phyloP scores from a whole-genome alignment of 2,888 invertebrate species.

The Ectemnius cavifrons region DNA sequence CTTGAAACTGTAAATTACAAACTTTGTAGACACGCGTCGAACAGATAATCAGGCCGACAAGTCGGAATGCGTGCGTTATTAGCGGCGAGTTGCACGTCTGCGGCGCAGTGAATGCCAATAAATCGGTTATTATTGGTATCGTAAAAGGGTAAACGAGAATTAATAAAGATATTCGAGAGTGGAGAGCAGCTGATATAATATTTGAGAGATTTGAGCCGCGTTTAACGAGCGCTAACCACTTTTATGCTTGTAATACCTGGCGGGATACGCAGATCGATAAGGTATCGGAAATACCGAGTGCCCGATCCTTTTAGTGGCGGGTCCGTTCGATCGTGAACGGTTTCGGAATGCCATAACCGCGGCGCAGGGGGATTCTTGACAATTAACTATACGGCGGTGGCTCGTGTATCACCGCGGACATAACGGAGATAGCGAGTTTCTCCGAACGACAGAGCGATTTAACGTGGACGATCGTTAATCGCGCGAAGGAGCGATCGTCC shows the following conservation, averaged over 20 bases:
- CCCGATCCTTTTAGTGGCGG: slow-evolving; percentile 38
- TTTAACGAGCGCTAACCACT: neutral
- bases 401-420: slow-evolving; percentile 62
- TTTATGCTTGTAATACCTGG: neutral
- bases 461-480: slow-evolving; percentile 59
- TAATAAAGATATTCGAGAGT: no score
- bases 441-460: slow-evolving; percentile 59
- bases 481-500: slow-evolving; percentile 35
- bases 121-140: no score
- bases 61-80: no score
- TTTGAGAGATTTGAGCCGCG: neutral
- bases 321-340: slow-evolving; percentile 37
- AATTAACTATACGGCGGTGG: slow-evolving; percentile 64
- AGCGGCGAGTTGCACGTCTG: no score
- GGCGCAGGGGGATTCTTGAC: slow-evolving; percentile 59
- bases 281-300: slow-evolving; percentile 26
- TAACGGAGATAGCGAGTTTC: slow-evolving; percentile 59
- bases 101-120: no score
- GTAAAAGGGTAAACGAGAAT: no score
- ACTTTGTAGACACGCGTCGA: no score
- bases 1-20: neutral
- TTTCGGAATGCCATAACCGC: slow-evolving; percentile 64
- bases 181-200: neutral
- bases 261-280: slow-evolving; percentile 24
- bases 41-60: no score